Base-by-base conservation (phyloP, 2,888 invertebrate species). In the Frankliniella fusca region DNA sequence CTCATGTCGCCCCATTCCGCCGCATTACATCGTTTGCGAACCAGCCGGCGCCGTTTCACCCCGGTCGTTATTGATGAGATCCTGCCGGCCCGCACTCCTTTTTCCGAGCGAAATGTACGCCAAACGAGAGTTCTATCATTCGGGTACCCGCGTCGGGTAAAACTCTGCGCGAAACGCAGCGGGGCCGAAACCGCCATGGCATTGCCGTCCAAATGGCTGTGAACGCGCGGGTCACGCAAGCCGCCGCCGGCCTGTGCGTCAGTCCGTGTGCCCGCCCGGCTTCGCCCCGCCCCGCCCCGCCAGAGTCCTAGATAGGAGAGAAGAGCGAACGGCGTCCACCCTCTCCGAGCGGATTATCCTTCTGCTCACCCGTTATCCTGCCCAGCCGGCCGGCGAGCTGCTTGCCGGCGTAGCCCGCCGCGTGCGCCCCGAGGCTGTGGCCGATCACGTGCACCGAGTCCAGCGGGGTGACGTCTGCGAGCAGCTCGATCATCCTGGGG, bases 361-460 rank as follows among this genome's bases (percentile, higher is more conserved):
- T 54, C 23, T 79, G 11, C 65, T 80, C 80, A 85, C 85, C 86
- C 83, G 85, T 85, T 15, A 86, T 84, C 80, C 85, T 84, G 23
- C 83, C 84, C 20, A 86, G 80, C 0, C 82, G 81, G 28, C 85
- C 85, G 49, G 84, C 82, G 10, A 85, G 49, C 2, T 82, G 80
- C 49, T 88, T 89, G 0, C 91, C 90, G 1, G 90, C 89, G 83
- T 90, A 91, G 0, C 91, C 90, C 27, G 90, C 90, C 81, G 92
- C 92, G 83, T 92, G 92, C 15, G 92, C 91, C 0, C 92, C 92
- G 12, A 92, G 87, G 85, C 92, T 92, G 86, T 92, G 92, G 0
- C 92, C 92, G 0, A 92, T 88, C 83, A 92, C 89, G 85, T 92
- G 90, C 84, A 92, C 88, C 81, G 89, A 87, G 83, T 88, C 88